Evolutionary conservation across 2,797 vertebrate species (phyloP).

Genomic region (Xenopus petersii): DNA sequence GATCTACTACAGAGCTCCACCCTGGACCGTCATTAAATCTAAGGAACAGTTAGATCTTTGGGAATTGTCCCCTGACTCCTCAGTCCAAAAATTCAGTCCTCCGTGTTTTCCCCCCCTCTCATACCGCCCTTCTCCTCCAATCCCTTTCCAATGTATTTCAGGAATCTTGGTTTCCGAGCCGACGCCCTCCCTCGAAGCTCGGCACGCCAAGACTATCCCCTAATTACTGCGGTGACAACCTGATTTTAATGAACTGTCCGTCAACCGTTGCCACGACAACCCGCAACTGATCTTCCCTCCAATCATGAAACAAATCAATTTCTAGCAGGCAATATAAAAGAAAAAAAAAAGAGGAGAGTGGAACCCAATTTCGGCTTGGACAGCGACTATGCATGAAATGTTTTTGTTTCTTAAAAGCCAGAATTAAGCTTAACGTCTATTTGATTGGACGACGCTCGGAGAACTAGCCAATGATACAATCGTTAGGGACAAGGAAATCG

Average conservation of each 20-base stretch:
- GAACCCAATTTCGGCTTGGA: neutral
- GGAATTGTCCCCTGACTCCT: constrained; percentile 63
- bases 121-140: constrained; percentile 49
- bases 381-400: constrained; percentile 21
- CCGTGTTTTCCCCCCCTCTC: constrained; percentile 56
- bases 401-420: constrained; percentile 7
- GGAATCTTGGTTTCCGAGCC: constrained; percentile 72
- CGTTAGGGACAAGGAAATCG: constrained; percentile 4
- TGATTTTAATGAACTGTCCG: constrained; percentile 29
- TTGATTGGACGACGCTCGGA: constrained; percentile 22
- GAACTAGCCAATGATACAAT: constrained; percentile 36
- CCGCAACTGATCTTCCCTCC: neutral
- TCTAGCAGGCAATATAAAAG: neutral
- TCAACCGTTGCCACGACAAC: constrained; percentile 43
- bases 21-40: constrained; percentile 94
- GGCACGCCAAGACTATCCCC: constrained; percentile 56
- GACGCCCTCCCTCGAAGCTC: too few species aligned
- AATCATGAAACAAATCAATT: neutral
- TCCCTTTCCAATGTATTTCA: constrained; percentile 64
- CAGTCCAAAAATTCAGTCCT: constrained; percentile 59
- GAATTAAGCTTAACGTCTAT: constrained; percentile 4
- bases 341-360: neutral
- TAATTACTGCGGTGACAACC: constrained; percentile 57
- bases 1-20: constrained; percentile 98
- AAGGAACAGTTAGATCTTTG: constrained; percentile 68